Percentiles rank a stretch among this genome's conserved stretches.
Conservation (phyloP, 2,113 vertebrate genomes). For the Brevimyrus niger region DNA sequence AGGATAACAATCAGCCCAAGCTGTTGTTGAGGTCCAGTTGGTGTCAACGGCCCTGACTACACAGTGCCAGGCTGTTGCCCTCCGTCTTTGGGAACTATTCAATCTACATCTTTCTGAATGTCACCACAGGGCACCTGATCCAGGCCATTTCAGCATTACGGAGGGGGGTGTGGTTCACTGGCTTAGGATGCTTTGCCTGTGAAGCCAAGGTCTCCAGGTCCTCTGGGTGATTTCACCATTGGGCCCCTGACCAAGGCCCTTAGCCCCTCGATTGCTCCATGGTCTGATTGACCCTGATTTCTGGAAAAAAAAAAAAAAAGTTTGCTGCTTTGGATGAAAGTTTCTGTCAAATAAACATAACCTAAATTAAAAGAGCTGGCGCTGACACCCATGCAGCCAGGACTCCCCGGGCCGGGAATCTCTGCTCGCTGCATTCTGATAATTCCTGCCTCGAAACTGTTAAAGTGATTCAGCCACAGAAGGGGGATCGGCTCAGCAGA, state of each 20-base stretch:
- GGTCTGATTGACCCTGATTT: neutral
- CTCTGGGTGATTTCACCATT: neutral
- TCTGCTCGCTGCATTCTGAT: neutral
- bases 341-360: neutral
- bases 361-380: neutral
- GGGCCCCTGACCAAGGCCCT: neutral
- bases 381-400: neutral
- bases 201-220: neutral
- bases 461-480: neutral
- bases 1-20: conserved; percentile 20
- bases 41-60: neutral
- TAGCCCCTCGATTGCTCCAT: neutral
- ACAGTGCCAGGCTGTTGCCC: neutral
- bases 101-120: neutral
- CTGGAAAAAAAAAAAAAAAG: neutral
- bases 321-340: neutral
- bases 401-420: neutral
- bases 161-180: too few relatives aligned
- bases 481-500: neutral
- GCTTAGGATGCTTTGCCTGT: neutral
- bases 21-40: conserved; percentile 16
- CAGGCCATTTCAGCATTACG: neutral
- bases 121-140: neutral
- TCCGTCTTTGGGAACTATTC: neutral
- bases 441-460: neutral